Evolutionary conservation across 2,113 vertebrate genomes (phyloP).

Genomic region (Heterotis niloticus): DNA sequence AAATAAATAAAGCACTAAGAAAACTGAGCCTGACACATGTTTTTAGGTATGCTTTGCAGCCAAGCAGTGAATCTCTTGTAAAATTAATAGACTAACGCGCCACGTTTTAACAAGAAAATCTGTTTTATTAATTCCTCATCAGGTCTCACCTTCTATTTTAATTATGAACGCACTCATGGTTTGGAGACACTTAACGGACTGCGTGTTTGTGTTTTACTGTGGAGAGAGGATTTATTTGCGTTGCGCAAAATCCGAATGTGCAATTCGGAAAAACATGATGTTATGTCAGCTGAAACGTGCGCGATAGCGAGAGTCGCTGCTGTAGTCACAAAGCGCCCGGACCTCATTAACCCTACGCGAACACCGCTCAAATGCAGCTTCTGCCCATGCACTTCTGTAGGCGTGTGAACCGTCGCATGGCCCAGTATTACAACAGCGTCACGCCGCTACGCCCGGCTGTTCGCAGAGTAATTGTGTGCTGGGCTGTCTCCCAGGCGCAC

Average conservation of each 20-base stretch:
- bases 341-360: background rate
- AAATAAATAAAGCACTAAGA: conserved; percentile 25
- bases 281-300: no score
- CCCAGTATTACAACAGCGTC: background rate
- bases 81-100: conserved; percentile 45
- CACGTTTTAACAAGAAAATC: conserved; percentile 39
- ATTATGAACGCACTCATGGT: conserved; percentile 9
- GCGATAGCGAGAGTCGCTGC: background rate
- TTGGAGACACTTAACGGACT: background rate
- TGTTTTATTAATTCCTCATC: conserved; percentile 49
- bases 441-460: background rate
- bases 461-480: background rate
- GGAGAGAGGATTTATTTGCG: background rate
- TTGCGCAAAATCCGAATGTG: background rate
- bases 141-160: conserved; percentile 33
- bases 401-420: background rate
- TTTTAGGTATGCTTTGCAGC: conserved; percentile 34
- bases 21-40: conserved; percentile 35
- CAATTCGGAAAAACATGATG: background rate
- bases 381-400: background rate
- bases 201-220: background rate
- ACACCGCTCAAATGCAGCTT: background rate
- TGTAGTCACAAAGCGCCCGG: background rate
- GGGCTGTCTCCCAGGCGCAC: background rate
- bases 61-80: conserved; percentile 42